These are phyloP conservation scores for Brachyopa scutellaris DNA, from an alignment of 2,888 invertebrate species.

Conservation along the genomic window DNA sequence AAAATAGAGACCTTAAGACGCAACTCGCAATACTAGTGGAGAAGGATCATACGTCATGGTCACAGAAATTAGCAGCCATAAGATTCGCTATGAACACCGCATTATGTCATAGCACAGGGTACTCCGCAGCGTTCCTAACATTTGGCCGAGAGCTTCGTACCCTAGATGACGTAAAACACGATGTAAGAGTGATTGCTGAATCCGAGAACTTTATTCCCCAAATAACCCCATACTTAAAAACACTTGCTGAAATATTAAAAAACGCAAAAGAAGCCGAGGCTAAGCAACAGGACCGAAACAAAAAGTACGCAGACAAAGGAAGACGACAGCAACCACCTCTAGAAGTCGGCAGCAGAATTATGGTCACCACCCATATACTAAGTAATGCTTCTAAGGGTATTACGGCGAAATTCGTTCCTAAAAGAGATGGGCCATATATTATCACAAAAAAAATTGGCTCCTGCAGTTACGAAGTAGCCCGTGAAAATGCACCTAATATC, in stretches of 20 bases:
- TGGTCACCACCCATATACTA: neutral
- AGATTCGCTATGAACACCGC: slow-evolving; percentile 22
- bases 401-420: neutral
- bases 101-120: slow-evolving; percentile 6
- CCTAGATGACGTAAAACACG: slow-evolving; percentile 35
- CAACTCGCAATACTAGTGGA: slow-evolving; percentile 8
- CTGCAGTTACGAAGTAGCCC: neutral
- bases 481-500: neutral
- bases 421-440: slow-evolving; percentile 1
- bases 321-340: neutral
- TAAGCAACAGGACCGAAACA: neutral
- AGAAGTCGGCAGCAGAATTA: neutral
- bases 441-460: neutral
- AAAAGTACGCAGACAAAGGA: neutral
- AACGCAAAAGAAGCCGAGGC: neutral
- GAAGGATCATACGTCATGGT: slow-evolving; percentile 3
- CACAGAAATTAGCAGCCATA: neutral
- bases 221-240: no score
- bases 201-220: neutral
- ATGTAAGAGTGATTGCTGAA: neutral
- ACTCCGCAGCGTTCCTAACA: slow-evolving; percentile 1
- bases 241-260: no score
- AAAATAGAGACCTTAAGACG: slow-evolving; percentile 27
- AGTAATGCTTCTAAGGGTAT: neutral
- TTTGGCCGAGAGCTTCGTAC: slow-evolving; percentile 31